Conservation (phyloP, 2,797 vertebrate genomes). For the Acanthopagrus latus region DNA sequence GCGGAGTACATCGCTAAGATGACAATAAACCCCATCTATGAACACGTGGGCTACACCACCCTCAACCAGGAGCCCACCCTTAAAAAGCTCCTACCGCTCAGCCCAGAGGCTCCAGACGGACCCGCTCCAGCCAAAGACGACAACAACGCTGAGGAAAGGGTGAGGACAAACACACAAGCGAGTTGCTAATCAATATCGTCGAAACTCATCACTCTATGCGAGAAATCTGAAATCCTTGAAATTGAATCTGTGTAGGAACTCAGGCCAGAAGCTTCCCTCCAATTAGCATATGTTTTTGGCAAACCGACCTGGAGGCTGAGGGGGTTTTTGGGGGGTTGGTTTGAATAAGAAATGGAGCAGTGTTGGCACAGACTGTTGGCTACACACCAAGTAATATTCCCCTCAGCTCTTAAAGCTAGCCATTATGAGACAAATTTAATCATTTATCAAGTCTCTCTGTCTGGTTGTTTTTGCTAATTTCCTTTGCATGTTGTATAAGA, state of each 20-base stretch:
- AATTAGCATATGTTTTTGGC: constrained; percentile 26
- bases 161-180: constrained; percentile 77
- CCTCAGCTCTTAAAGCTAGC: background rate
- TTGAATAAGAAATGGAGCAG: constrained; percentile 19
- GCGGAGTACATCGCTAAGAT: constrained; percentile 99
- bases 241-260: background rate
- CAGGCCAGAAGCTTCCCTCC: background rate
- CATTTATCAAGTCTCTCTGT: background rate
- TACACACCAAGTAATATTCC: constrained; percentile 3
- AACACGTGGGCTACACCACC: constrained; percentile 99
- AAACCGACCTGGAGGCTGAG: background rate
- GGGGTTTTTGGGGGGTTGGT: background rate
- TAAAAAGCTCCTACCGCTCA: constrained; percentile 89
- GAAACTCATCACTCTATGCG: background rate
- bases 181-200: background rate
- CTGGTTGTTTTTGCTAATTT: background rate
- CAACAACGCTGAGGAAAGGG: constrained; percentile 91
- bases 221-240: background rate
- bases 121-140: constrained; percentile 87
- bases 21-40: constrained; percentile 99
- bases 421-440: background rate
- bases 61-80: constrained; percentile 95
- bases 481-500: background rate
- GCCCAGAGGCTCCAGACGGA: constrained; percentile 89
- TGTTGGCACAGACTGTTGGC: constrained; percentile 7